These are phyloP conservation scores for Chlorops oryzae DNA, from an alignment of 1,140 invertebrate species.

Conservation along the genomic window DNA sequence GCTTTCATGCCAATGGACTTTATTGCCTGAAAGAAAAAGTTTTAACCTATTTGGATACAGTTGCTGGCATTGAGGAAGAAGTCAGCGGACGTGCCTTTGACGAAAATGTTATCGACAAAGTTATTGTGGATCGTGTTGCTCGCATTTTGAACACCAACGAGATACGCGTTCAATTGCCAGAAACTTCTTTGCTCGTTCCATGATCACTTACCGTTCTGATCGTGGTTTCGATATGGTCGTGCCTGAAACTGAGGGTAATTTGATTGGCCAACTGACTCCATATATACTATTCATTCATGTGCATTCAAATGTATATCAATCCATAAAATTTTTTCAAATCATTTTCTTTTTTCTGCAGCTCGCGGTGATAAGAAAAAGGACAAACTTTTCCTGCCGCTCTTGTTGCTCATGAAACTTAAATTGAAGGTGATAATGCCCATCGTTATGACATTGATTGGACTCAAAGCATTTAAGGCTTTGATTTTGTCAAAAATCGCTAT, in stretches of 20 bases:
- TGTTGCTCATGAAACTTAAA: constrained; percentile 74
- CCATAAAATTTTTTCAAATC: not conserved
- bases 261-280: not conserved
- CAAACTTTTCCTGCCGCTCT: constrained; percentile 69
- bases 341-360: constrained; percentile 17
- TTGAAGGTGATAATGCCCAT: constrained; percentile 78
- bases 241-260: constrained; percentile 50
- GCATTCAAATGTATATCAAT: not conserved
- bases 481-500: constrained; percentile 76
- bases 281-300: not conserved
- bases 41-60: constrained; percentile 63
- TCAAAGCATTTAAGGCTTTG: constrained; percentile 76
- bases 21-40: constrained; percentile 68
- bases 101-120: constrained; percentile 63
- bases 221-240: constrained; percentile 59
- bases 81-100: constrained; percentile 53
- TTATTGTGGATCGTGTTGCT: constrained; percentile 63
- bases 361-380: constrained; percentile 60
- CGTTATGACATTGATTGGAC: constrained; percentile 65
- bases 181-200: constrained; percentile 64
- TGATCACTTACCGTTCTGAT: constrained; percentile 62
- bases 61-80: constrained; percentile 59
- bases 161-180: constrained; percentile 62
- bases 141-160: constrained; percentile 65
- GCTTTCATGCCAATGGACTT: constrained; percentile 59